phyloP scores from a whole-genome alignment of 1,140 invertebrate genomes.

The Bombus vancouverensis region DNA sequence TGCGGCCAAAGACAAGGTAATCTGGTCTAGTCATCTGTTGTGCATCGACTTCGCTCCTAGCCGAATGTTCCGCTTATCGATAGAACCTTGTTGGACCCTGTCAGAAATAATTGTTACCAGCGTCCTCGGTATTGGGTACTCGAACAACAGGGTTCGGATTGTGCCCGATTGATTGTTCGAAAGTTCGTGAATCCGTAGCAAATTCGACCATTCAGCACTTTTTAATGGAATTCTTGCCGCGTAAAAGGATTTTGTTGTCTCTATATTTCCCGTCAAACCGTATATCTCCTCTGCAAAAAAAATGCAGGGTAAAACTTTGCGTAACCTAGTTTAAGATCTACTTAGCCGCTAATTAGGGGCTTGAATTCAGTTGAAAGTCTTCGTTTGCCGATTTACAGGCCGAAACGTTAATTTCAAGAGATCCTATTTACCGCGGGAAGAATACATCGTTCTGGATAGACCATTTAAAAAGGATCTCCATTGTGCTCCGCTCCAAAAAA shows the following conservation, averaged over 20 bases:
- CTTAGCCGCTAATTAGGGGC: slow-evolving; percentile 9
- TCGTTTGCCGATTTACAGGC: not conserved
- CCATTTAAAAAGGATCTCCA: not conserved
- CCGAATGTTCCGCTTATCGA: not conserved
- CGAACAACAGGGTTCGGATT: too few species aligned
- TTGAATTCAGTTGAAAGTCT: not conserved
- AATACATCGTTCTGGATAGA: not conserved
- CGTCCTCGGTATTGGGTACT: not conserved
- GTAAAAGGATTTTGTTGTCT: not conserved
- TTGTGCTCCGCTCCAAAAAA: not conserved
- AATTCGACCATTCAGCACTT: not conserved
- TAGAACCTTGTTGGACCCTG: not conserved
- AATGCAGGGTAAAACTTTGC: not conserved
- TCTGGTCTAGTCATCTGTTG: not conserved
- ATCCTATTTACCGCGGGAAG: not conserved
- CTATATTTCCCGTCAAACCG: not conserved
- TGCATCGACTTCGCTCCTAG: not conserved
- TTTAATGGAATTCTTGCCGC: not conserved
- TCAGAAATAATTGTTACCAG: not conserved
- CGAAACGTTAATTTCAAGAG: not conserved
- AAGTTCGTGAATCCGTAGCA: too few species aligned
- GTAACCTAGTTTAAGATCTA: slow-evolving; percentile 7
- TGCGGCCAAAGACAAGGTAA: not conserved
- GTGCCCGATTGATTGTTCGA: not conserved
- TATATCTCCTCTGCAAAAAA: not conserved